Conservation (phyloP, 2,888 invertebrate genomes). For the Caenorhabditis parvicauda region DNA sequence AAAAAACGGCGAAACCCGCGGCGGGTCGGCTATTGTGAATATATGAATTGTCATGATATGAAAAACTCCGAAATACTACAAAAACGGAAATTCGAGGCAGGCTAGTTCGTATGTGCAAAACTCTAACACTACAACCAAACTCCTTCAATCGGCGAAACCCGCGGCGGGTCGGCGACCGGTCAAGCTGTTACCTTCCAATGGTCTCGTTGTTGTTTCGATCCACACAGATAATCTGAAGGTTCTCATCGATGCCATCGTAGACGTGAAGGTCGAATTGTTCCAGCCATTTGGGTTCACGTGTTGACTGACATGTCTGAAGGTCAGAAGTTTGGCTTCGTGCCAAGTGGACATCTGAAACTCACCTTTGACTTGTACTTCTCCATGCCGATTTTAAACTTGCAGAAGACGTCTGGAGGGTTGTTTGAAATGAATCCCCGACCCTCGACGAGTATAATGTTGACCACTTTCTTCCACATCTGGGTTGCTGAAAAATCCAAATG, state of each 20-base stretch:
- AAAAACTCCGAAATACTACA: not conserved
- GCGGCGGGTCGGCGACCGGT: too few relatives aligned
- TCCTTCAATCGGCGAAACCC: too few relatives aligned
- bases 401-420: conserved; percentile 72
- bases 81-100: not conserved
- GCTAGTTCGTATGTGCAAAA: not conserved
- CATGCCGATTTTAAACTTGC: conserved; percentile 92
- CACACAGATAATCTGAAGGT: conserved; percentile 86
- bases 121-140: not conserved
- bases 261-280: conserved; percentile 96
- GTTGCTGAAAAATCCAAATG: conserved; percentile 14
- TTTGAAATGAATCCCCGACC: conserved; percentile 88
- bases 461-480: conserved; percentile 94
- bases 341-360: not conserved
- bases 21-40: too few relatives aligned
- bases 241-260: conserved; percentile 87
- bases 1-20: too few relatives aligned
- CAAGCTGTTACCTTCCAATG: conserved; percentile 75
- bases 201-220: conserved; percentile 82
- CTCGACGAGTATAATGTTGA: conserved; percentile 93
- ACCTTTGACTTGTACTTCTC: conserved; percentile 94
- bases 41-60: not conserved
- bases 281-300: conserved; percentile 84
- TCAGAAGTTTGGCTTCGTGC: not conserved
- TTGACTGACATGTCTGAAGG: conserved; percentile 71